These are phyloP conservation scores for Muscina levida DNA, from an alignment of 2,888 invertebrate species.

Conservation along the genomic window DNA sequence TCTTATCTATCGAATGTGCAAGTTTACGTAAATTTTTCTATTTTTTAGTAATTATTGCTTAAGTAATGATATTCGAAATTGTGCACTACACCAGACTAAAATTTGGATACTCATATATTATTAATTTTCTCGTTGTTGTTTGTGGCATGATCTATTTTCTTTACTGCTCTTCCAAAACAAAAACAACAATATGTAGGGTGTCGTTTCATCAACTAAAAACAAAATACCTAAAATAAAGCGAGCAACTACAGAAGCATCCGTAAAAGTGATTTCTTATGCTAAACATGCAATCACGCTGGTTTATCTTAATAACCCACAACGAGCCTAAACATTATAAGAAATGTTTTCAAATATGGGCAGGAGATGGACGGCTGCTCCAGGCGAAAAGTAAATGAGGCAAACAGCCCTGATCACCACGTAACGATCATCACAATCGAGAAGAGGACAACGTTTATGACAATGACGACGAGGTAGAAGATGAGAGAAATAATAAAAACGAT, in stretches of 20 bases:
- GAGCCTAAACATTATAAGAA: conserved; percentile 43
- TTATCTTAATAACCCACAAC: conserved; percentile 60
- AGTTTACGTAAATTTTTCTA: too few relatives aligned
- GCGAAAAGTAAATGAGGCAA: background rate
- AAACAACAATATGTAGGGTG: too few relatives aligned
- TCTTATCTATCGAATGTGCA: too few relatives aligned
- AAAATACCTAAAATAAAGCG: background rate
- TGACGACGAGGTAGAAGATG: too few relatives aligned
- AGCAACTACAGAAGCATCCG: background rate
- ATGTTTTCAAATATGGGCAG: conserved; percentile 20
- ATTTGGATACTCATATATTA: too few relatives aligned
- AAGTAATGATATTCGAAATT: too few relatives aligned
- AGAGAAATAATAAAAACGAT: background rate
- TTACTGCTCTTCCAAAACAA: too few relatives aligned
- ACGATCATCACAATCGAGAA: background rate
- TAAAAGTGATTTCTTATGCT: conserved; percentile 53
- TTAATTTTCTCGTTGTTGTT: too few relatives aligned
- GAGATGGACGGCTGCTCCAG: background rate
- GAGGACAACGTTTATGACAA: background rate
- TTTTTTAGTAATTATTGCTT: too few relatives aligned
- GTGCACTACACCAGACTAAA: too few relatives aligned
- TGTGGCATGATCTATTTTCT: too few relatives aligned
- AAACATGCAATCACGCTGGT: conserved; percentile 44
- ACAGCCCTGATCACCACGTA: background rate
- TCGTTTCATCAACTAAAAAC: too few relatives aligned